Conservation (phyloP, 2,888 invertebrate species). For the Gonocerus acuteangulatus region DNA sequence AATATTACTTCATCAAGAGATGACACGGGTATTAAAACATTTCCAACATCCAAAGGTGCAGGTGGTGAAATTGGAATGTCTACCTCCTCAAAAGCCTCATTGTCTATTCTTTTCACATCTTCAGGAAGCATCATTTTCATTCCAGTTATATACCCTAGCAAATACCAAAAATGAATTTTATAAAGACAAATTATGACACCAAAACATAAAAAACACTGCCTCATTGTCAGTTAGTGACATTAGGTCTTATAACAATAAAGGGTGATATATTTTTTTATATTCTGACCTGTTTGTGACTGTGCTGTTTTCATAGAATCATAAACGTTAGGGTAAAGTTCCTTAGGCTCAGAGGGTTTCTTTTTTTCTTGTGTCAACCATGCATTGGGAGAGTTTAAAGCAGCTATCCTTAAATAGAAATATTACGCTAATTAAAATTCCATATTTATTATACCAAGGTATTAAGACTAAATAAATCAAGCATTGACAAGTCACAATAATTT, state of each 20-base stretch:
- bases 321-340: conserved; percentile 71
- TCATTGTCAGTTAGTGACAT: too few species aligned
- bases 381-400: conserved; percentile 40
- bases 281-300: conserved; percentile 55
- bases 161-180: too few species aligned
- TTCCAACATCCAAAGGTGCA: conserved; percentile 55
- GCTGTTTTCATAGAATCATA: conserved; percentile 71
- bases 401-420: conserved; percentile 40
- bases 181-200: too few species aligned
- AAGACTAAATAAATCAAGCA: background rate
- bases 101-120: conserved; percentile 63
- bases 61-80: conserved; percentile 64
- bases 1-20: conserved; percentile 56
- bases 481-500: too few species aligned
- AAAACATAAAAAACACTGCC: too few species aligned
- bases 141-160: conserved; percentile 59
- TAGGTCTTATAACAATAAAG: too few species aligned
- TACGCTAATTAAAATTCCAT: background rate
- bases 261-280: too few species aligned
- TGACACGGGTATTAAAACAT: conserved; percentile 55
- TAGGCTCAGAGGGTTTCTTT: conserved; percentile 37
- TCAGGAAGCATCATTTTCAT: conserved; percentile 72
- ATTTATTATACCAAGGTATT: background rate
- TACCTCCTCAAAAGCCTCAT: conserved; percentile 75
- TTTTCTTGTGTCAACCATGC: conserved; percentile 39